Evolutionary conservation across 2,797 vertebrate genomes (phyloP).

Genomic region (Carcharodon carcharias): DNA sequence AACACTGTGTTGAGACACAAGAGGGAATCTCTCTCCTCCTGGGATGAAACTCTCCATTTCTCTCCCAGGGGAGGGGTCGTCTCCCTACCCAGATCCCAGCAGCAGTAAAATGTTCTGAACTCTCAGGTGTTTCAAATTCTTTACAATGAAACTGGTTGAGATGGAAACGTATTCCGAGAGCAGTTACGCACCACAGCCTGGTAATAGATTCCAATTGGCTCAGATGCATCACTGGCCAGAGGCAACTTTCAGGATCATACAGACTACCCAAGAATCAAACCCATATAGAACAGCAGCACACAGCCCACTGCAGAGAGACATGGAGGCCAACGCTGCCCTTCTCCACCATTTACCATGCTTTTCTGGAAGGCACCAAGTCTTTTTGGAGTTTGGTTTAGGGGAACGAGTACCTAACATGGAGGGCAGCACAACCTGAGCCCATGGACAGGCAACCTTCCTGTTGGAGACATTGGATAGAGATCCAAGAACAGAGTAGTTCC

Average conservation of each 20-base stretch:
- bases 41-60: neutral
- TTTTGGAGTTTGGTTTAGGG: neutral
- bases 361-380: neutral
- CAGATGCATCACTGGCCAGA: too few species aligned
- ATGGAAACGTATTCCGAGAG: neutral
- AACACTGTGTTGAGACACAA: neutral
- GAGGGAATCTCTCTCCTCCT: neutral
- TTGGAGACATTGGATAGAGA: neutral
- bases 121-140: neutral
- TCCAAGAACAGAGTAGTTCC: neutral
- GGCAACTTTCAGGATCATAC: neutral
- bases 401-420: too few species aligned
- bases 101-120: neutral
- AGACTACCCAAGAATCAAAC: too few species aligned
- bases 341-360: neutral
- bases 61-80: neutral
- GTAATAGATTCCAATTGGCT: neutral
- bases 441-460: neutral
- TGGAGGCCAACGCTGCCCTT: neutral
- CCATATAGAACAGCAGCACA: neutral
- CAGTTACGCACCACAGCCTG: neutral
- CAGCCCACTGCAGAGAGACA: neutral
- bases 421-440: too few species aligned
- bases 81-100: neutral
- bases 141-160: neutral